These are phyloP conservation scores for Caenorhabditis macrosperma DNA, from an alignment of 2,888 invertebrate species.

Conservation along the genomic window DNA sequence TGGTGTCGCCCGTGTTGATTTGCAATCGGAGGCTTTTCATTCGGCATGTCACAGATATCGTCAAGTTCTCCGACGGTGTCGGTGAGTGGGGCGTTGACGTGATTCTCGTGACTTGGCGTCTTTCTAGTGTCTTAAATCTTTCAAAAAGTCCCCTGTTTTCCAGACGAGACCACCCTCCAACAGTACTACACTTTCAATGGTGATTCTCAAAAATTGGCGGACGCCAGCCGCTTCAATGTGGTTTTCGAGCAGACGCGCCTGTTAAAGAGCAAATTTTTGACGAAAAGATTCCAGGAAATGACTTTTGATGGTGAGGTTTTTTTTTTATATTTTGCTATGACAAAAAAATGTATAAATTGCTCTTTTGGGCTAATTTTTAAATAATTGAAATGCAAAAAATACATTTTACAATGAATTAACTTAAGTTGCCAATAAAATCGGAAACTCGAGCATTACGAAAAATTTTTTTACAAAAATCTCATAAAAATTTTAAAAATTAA, in stretches of 20 bases:
- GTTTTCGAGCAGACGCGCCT: conserved; percentile 59
- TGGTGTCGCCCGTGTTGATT: conserved; percentile 69
- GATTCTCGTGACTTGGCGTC: too few relatives aligned
- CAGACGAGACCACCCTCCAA: conserved; percentile 58
- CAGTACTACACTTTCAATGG: conserved; percentile 60
- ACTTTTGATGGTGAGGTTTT: conserved; percentile 30
- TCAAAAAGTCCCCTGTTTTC: background rate
- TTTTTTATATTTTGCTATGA: background rate
- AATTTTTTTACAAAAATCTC: too few relatives aligned
- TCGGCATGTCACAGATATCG: conserved; percentile 60
- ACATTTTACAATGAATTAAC: too few relatives aligned
- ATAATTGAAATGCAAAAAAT: too few relatives aligned
- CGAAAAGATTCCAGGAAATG: conserved; percentile 54
- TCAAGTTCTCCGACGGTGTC: conserved; percentile 54
- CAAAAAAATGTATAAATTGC: background rate
- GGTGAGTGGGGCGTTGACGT: too few relatives aligned
- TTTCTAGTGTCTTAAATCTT: background rate
- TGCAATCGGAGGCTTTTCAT: conserved; percentile 75
- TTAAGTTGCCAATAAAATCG: too few relatives aligned
- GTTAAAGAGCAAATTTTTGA: conserved; percentile 52
- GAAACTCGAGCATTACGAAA: too few relatives aligned
- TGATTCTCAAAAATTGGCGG: conserved; percentile 47
- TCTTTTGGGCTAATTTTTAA: background rate
- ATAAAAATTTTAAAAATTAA: too few relatives aligned
- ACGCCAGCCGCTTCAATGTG: conserved; percentile 47